Base-by-base conservation (phyloP, 2,113 vertebrate genomes). In the Sinocyclocheilus maitianheensis region DNA sequence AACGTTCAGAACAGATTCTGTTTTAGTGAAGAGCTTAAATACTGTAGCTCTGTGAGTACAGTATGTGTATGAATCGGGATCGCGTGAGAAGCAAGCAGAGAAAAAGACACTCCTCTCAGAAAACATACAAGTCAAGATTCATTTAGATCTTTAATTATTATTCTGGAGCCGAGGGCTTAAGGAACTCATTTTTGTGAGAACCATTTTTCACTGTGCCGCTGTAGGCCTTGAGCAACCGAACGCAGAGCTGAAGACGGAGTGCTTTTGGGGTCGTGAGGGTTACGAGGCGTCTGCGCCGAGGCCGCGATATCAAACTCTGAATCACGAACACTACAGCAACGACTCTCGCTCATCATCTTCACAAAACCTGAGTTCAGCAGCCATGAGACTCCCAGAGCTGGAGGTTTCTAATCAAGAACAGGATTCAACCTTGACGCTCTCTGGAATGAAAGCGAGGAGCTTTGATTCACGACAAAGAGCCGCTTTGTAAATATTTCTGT, bases 401-500 rank as follows among this genome's bases (percentile, higher is more conserved):
- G 60, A 79, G 48, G 81, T 81, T 34, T 34, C 5, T 40, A 58
- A 77, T 55, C 24, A 34, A 58, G 7, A 58, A 53, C 13, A 77
- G 26, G 16, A 22, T 4, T 77, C 13, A 18, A 55, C 48, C 75
- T 65, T 63, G 77, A 81, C 51, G 58, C 34, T 48, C 30, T 82
- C n/a, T 72, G 69, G 34, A 10, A 40, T 11, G 14, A 20, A 71
- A 71, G 30, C 16, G 48, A 26, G 40, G 22, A 51, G 48, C n/a
- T 55, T 20, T 9, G 48, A 34, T 77, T 58, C 24, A 16, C 4
- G n/a, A 53, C 20, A 71, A 74, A 77, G 20, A 83, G 34, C 72
- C 12, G 51, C 67, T 83, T 30, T 40, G 10, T 67, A 88, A 86
- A 84, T 75, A 77, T 86, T 80, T 65, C 18, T 63, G 46, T 84